Evolutionary conservation across 2,888 invertebrate species (phyloP).

Genomic region (Apotomis capreana): DNA sequence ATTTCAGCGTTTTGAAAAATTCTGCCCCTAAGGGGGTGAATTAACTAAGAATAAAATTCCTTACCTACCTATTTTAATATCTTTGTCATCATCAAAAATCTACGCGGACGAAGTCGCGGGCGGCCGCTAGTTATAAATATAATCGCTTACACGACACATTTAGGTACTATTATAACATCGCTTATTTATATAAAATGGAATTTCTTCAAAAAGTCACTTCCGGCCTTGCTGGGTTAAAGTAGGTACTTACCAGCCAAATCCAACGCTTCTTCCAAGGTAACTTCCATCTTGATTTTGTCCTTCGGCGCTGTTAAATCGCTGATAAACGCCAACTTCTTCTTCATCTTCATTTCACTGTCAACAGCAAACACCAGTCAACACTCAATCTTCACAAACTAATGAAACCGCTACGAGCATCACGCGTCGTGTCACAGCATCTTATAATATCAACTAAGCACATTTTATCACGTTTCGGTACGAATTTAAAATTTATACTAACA

Average conservation of each 20-base stretch:
- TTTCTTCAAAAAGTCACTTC: no score
- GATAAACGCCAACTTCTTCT: conserved; percentile 38
- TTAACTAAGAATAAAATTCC: no score
- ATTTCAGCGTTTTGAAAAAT: no score
- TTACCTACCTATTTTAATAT: no score
- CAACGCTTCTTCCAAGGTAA: conserved; percentile 66
- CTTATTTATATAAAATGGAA: no score
- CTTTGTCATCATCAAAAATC: no score
- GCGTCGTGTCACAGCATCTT: background rate
- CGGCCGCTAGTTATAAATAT: no score
- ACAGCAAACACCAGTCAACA: conserved; percentile 9
- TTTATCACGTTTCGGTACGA: conserved; percentile 16
- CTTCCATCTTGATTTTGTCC: conserved; percentile 50
- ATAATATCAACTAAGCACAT: conserved; percentile 14
- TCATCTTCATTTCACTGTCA: conserved; percentile 41
- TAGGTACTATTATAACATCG: no score
- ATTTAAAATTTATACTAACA: background rate
- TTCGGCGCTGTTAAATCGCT: conserved; percentile 42
- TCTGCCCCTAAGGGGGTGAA: no score
- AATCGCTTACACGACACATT: no score
- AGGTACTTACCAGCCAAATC: conserved; percentile 62
- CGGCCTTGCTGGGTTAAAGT: no score
- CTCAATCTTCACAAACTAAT: background rate
- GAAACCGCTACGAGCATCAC: background rate
- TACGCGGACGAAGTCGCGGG: no score